Base-by-base conservation (phyloP, 2,888 invertebrate genomes). In the Eudemis profundana region DNA sequence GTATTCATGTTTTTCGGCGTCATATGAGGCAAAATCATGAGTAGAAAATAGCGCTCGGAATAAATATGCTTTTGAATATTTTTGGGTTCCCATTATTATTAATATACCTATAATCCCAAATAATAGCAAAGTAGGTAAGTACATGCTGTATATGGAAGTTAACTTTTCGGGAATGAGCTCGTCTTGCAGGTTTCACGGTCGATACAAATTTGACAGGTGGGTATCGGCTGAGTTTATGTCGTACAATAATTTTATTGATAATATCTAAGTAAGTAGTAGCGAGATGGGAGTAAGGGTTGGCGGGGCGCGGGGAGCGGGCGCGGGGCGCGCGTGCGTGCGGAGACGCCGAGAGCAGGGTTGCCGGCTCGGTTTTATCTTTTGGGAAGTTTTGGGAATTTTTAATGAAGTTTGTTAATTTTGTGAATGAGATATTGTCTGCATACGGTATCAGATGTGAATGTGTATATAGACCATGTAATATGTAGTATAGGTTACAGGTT, bases 191-290 rank as follows among this genome's bases (percentile, higher is more conserved):
- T 56, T 62, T 51, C 54, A 56, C 38, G 64, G 53, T 64, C 53
- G 64, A 53, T 64, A 64, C 38, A 27, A 23, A 14, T 60, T 64
- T 67, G 59, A 64, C 64, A 67, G 60, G 59, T 64, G 51, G 42
- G 50, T 49, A 44, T 57, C 46, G 75, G 83, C n/a, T n/a, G n/a
- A 86, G 83, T 87, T 86, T 75, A 81, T 86, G 82, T 84, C 74
- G 84, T 86, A 86, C 84, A 88, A 89, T 91, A 87, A 89, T 89
- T 90, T 89, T 91, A 91, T 91, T 91, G 91, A 91, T 90, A 90
- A 90, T 90, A 91, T 90, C 87, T 85, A 84, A 86, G 87, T 85
- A 85, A 84, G 83, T 83, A 84, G 87, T 84, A 84, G 83, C 79
- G 89, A 89, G 89, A 88, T 89, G 89, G 83, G 84, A 87, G 85